Percentiles rank a stretch among this genome's conserved stretches.
Conservation (phyloP, 2,113 vertebrate genomes). For the Furnarius figulus region DNA sequence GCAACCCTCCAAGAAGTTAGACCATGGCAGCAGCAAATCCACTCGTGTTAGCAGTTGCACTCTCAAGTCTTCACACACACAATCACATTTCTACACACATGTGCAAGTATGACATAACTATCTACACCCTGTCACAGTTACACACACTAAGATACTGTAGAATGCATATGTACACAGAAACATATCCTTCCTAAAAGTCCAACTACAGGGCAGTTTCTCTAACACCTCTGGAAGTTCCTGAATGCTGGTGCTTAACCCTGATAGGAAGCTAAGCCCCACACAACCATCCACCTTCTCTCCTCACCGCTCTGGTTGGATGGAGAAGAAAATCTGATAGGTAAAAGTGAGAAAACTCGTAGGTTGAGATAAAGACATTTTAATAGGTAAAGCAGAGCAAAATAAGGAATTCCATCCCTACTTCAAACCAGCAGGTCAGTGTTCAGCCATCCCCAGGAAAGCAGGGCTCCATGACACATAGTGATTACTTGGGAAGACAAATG, state of each 20-base stretch:
- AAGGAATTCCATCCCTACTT: not conserved
- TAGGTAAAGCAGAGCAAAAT: not conserved
- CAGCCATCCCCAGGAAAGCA: not conserved
- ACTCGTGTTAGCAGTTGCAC: not conserved
- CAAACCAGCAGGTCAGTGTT: not conserved
- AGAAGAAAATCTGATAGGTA: not conserved
- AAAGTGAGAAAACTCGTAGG: not conserved
- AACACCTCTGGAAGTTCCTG: not conserved
- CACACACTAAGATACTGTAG: not conserved
- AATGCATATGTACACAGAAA: not conserved
- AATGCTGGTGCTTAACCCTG: not conserved
- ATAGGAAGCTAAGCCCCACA: not conserved
- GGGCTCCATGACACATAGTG: fast-evolving
- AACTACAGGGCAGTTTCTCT: not conserved
- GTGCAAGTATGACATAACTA: not conserved
- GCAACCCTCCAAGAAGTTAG: not conserved
- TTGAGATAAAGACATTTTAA: not conserved
- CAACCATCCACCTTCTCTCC: not conserved
- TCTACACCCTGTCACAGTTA: not conserved
- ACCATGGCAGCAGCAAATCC: not conserved
- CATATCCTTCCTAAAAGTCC: not conserved
- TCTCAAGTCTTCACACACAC: not conserved
- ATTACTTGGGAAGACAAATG: not conserved
- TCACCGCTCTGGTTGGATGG: too few relatives aligned
- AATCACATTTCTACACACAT: not conserved